Percentiles rank a stretch among this genome's conserved stretches.
Conservation (phyloP, 37 sponge, comb jelly and placozoan species). For the Ianthella basta region DNA sequence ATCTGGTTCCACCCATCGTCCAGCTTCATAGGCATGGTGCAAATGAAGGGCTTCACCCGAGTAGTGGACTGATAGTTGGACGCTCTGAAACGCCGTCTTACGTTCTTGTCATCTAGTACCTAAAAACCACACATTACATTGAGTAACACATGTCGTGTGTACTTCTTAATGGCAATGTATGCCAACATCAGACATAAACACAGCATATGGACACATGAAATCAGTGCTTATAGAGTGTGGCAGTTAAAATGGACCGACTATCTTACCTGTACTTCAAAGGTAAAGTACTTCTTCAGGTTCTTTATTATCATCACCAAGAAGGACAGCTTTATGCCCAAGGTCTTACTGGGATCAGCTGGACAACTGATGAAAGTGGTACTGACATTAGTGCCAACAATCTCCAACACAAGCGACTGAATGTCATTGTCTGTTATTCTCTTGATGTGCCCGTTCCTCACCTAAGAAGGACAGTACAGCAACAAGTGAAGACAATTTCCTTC, state of each 20-base stretch:
- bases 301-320: conserved; percentile 99
- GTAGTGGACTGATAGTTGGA: conserved; percentile 99
- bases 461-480: background rate
- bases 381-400: conserved; percentile 96
- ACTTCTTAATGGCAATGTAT: conserved; percentile 93
- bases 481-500: background rate
- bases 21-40: conserved; percentile 99
- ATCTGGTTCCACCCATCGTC: conserved; percentile 99
- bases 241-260: background rate
- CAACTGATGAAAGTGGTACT: conserved; percentile 96
- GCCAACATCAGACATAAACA: conserved; percentile 97
- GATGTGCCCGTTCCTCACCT: conserved; percentile 98
- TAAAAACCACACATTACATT: conserved; percentile 37
- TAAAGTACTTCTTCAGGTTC: conserved; percentile 98
- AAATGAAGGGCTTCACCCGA: conserved; percentile 98
- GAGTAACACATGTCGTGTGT: conserved; percentile 93
- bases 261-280: conserved; percentile 93
- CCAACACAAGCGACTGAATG: conserved; percentile 97
- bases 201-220: too few relatives aligned
- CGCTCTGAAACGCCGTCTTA: conserved; percentile 91
- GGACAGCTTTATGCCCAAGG: conserved; percentile 95
- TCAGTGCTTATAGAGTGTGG: too few relatives aligned
- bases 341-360: conserved; percentile 87
- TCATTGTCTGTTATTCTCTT: conserved; percentile 99
- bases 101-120: conserved; percentile 98